Percentiles rank a stretch among this genome's conserved stretches.
These are phyloP conservation scores for Cactoblastis cactorum DNA, from an alignment of 2,888 invertebrate species.

Conservation along the genomic window DNA sequence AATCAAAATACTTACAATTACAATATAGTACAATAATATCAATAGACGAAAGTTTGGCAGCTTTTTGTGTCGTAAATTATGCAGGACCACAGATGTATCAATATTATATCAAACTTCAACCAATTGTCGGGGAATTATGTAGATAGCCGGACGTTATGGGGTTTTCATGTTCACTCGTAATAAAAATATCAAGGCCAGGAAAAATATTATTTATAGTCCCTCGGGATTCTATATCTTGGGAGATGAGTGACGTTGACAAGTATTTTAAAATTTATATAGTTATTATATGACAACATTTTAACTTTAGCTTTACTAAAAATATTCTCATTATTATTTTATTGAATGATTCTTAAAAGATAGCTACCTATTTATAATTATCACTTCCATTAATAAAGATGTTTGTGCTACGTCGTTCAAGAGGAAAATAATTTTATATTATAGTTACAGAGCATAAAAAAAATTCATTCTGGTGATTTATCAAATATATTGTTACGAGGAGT, in stretches of 20 bases:
- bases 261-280: neutral
- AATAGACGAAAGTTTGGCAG: neutral
- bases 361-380: too few relatives aligned
- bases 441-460: too few relatives aligned
- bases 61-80: constrained; percentile 12
- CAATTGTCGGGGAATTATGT: constrained; percentile 15
- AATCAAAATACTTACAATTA: too few relatives aligned
- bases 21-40: neutral
- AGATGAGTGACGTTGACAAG: neutral
- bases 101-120: constrained; percentile 16
- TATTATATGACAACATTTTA: neutral
- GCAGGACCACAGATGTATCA: constrained; percentile 12
- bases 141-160: constrained; percentile 15
- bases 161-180: constrained; percentile 13
- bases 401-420: too few relatives aligned
- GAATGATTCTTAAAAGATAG: too few relatives aligned
- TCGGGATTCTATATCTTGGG: neutral
- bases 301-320: too few relatives aligned
- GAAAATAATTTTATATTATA: too few relatives aligned
- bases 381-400: too few relatives aligned
- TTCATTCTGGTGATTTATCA: too few relatives aligned
- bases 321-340: too few relatives aligned
- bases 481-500: too few relatives aligned
- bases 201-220: constrained; percentile 6
- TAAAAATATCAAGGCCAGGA: constrained; percentile 13